These are phyloP conservation scores for Zaprionus ghesquierei DNA, from an alignment of 1,140 invertebrate species.

Conservation along the genomic window DNA sequence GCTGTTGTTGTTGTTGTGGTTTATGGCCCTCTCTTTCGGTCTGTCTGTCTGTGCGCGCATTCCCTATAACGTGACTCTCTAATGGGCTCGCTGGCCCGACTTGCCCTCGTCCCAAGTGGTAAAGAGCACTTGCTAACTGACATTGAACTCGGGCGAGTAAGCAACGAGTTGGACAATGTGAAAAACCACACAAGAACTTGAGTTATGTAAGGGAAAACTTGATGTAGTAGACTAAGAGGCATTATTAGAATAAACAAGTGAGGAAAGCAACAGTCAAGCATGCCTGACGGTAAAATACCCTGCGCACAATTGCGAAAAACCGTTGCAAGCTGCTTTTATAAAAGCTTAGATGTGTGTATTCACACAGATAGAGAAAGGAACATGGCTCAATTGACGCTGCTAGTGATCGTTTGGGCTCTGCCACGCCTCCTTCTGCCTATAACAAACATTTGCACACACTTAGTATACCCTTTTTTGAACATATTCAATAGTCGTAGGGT, in stretches of 20 bases:
- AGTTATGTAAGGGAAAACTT: slow-evolving; percentile 2
- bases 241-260: neutral
- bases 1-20: slow-evolving; percentile 14
- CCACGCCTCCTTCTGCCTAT: too few species aligned
- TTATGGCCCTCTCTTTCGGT: slow-evolving; percentile 36
- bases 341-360: too few species aligned
- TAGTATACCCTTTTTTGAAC: too few species aligned
- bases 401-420: too few species aligned
- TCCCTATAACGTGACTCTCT: slow-evolving; percentile 72
- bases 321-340: too few species aligned
- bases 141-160: slow-evolving; percentile 36
- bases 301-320: too few species aligned
- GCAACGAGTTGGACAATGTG: neutral
- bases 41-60: slow-evolving; percentile 31
- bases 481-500: too few species aligned
- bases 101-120: slow-evolving; percentile 3
- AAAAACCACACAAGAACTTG: neutral
- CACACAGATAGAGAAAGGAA: too few species aligned
- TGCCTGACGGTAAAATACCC: too few species aligned
- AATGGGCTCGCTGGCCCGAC: slow-evolving; percentile 43
- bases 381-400: too few species aligned
- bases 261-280: too few species aligned
- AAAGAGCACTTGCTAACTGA: slow-evolving; percentile 60
- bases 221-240: neutral
- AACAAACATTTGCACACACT: too few species aligned